phyloP scores from a whole-genome alignment of 2,888 invertebrate genomes.

The Aelia acuminata region DNA sequence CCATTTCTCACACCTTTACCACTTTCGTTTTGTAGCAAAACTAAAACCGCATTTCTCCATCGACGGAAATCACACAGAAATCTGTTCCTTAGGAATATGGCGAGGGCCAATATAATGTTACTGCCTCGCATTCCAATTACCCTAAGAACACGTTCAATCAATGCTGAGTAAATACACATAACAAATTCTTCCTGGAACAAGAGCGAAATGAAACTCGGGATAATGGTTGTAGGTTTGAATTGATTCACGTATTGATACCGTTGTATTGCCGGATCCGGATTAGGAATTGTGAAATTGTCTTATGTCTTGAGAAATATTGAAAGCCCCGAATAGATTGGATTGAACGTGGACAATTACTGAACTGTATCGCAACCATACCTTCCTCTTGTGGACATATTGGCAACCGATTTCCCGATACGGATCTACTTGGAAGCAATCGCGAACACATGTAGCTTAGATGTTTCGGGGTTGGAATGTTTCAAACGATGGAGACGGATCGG shows the following conservation, averaged over 20 bases:
- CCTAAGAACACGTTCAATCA: background rate
- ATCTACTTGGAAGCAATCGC: background rate
- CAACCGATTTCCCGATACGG: background rate
- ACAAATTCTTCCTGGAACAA: background rate
- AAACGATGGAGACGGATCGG: background rate
- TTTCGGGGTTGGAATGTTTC: background rate
- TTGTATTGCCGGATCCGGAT: background rate
- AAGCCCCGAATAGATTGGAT: background rate
- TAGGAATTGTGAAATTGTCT: background rate
- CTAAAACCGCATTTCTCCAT: slow-evolving; percentile 15
- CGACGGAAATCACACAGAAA: background rate
- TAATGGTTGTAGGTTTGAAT: background rate
- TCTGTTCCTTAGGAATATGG: background rate
- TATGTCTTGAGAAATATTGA: slow-evolving; percentile 11
- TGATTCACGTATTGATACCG: slow-evolving; percentile 9
- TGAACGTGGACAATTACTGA: background rate
- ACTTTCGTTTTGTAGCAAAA: slow-evolving; percentile 35
- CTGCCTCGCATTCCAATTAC: background rate
- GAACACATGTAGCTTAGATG: background rate
- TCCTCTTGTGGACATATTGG: background rate
- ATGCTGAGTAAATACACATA: background rate
- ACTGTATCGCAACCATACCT: background rate
- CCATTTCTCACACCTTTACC: slow-evolving; percentile 33
- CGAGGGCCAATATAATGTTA: background rate
- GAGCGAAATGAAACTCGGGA: background rate